Base-by-base conservation (phyloP, 2,888 invertebrate genomes). In the Dendrolimus pini region DNA sequence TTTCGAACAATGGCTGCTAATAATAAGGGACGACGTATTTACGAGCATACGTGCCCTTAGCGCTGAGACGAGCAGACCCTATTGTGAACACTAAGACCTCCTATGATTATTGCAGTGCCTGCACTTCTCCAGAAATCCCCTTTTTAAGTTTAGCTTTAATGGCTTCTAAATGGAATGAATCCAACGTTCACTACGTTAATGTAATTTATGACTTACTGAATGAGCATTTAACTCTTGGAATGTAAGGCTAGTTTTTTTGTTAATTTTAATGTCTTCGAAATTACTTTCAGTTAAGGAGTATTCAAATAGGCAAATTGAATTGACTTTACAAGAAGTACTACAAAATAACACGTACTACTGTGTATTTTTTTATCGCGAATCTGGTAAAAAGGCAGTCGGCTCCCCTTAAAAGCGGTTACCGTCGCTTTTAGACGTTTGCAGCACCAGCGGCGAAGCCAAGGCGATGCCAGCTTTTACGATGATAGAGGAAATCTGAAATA, bases 1-100 rank as follows among this genome's bases (percentile, higher is more conserved):
- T 77, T 72, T 78, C 77, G 83, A 89, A 89, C 90, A 90, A 90
- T 89, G 82, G 85, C 74, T 75, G 81, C 84, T 89, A 89, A 89
- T 89, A 90, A 90, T 88, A 89, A 87, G 84, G 83, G 78, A 83
- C 84, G 80, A 78, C 80, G 85, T 88, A 89, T 90, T 89, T 89
- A 89, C 83, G 90, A 88, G 76, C 84, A 85, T 88, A 90, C 89
- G 90, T 90, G 90, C 89, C 80, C 79, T 82, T 77, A 71, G 75
- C 79, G 80, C 81, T 79, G 79, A 79, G 87, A 88, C 84, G 85
- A 82, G 82, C 82, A 75, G 81, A 78, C 77, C 80, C 87, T 85
- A 89, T 90, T 90, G 89, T 89, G 78, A 82, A 67, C 67, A 57
- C 52, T 67, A 77, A 78, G 89, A 89, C 89, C 89, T 89, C 89